Base-by-base conservation (phyloP, 2,888 invertebrate genomes). In the Drosophila melanosoma region DNA sequence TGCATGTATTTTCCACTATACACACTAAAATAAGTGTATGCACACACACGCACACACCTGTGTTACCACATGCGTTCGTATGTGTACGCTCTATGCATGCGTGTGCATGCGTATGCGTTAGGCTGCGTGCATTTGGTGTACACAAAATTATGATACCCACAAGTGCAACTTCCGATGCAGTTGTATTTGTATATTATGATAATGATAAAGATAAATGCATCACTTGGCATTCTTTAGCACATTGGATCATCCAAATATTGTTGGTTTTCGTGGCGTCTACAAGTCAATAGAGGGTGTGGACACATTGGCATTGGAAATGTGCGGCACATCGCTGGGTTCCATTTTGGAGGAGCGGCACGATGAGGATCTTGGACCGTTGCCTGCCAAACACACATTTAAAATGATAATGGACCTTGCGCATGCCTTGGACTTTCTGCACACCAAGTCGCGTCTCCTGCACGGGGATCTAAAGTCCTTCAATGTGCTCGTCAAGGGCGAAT, bases 381-480 rank as follows among this genome's bases (percentile, higher is more conserved):
- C 94, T n/a, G 94, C 95, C 0, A 92, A 93, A 49, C 93, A 95
- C 35, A 96, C 97, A 71, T 90, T 95, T 20, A 95, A 95, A 94
- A 95, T 97, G 69, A 94, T 95, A 5, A 87, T 92, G 51, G 96
- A 97, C 91, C 94, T 97, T 61, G 94, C 95, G 1, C 95, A 94
- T 87, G 97, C 96, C 0, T 91, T 98, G 1, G 94, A 96, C 88
- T 97, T 97, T 93, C 93, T 98, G 3, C 98, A 98, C 91, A 95
- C 95, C 1, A 95, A 94, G 74, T 95, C 95, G 60, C 94, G 94
- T 60, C 93, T 97, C 49, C 92, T 98, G 11, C 98, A 98, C 74
- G 97, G 97, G 35, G 98, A 98, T 91, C 94, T 98, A 45, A 97
- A 98, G 93, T 97, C 97, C 0, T 96, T 95, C 90, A 98, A 98